Base-by-base conservation (phyloP, 2,113 vertebrate species). In the Neofelis nebulosa region DNA sequence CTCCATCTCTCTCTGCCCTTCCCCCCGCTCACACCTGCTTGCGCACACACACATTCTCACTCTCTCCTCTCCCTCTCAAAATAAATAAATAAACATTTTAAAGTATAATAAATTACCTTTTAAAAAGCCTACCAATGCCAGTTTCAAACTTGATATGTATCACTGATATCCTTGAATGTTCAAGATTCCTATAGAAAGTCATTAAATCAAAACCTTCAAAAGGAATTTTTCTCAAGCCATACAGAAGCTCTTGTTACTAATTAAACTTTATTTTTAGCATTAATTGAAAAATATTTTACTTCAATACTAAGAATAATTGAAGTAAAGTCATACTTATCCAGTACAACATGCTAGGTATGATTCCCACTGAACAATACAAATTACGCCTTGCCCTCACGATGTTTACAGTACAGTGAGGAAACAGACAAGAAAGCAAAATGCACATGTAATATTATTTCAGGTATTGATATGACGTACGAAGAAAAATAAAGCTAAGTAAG, bases 191-290 rank as follows among this genome's bases (percentile, higher is more conserved):
- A 7, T 52, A 71, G 66, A 95, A 97, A 91, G 21, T 50, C 52
- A 89, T 48, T 83, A 92, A 88, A 68, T 87, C 79, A 79, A 97
- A 92, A 19, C 5, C 71, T 95, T 95, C n/a, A 45, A 94, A 83
- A 71, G n/a, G 18, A 94, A 45, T 50, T 76, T 29, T 94, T 89
- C 33, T 89, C 87, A 94, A 91, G 84, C 50, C 71, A 84, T n/a
- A 27, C 27, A 91, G 76, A 97, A 94, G 88, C 19, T 15, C 29
- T 96, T 69, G 23, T 80, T 79, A 76, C 18, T 68, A 97, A 92
- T 81, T 96, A 86, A 96, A 87, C 57, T 57, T 85, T 91, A 86
- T 65, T 94, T 94, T 76, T n/a, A 85, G 45, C 48, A 80, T 82
- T 68, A 61, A 85, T 57, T 95, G 94, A 31, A 52, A 79, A 89